These are phyloP conservation scores for Coregonus sp. DNA, from an alignment of 2,797 vertebrate species.

Conservation along the genomic window DNA sequence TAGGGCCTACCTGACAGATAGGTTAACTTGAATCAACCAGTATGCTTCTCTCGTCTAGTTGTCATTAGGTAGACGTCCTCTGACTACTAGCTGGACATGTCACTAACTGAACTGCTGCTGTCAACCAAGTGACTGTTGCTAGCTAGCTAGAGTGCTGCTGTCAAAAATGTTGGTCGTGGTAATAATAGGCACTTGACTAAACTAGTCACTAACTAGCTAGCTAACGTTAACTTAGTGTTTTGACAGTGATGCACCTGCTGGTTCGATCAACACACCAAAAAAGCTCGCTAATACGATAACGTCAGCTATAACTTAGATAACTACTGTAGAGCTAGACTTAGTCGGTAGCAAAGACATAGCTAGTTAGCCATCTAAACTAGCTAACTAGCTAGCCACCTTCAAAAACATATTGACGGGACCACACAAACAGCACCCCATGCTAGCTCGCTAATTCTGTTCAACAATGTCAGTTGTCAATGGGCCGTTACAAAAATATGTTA, in stretches of 20 bases:
- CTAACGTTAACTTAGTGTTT: background rate
- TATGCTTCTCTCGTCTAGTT: background rate
- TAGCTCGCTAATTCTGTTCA: background rate
- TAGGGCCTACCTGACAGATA: background rate
- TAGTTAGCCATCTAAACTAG: too few species aligned
- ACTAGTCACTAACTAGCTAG: background rate
- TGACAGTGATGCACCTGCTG: background rate
- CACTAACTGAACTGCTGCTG: background rate
- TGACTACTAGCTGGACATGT: background rate
- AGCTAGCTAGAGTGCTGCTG: slow-evolving; percentile 18
- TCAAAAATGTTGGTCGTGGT: slow-evolving; percentile 1
- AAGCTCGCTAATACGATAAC: too few species aligned
- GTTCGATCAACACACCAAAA: background rate
- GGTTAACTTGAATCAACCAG: background rate
- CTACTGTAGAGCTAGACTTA: background rate
- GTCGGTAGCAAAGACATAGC: too few species aligned
- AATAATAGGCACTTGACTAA: background rate
- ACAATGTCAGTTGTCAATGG: background rate
- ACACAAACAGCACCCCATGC: background rate
- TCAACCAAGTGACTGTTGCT: slow-evolving; percentile 44
- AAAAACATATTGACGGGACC: too few species aligned
- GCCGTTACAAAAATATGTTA: background rate
- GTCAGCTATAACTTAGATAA: background rate
- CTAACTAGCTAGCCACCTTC: too few species aligned
- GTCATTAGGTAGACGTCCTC: background rate